Evolutionary conservation across 2,113 vertebrate species (phyloP).

Genomic region (Hippocampus zosterae): DNA sequence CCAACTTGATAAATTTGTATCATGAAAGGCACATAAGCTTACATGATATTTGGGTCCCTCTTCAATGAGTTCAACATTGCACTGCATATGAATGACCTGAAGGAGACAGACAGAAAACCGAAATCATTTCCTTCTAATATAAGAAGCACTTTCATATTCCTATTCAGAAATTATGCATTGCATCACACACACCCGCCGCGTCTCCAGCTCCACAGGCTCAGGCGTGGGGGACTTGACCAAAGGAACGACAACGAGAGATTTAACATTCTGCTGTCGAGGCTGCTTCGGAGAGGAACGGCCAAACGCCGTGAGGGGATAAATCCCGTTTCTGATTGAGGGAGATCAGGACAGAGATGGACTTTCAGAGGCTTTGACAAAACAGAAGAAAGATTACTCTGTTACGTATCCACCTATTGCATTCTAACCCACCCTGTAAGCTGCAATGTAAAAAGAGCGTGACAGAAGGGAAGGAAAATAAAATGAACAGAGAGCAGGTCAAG

Average conservation of each 20-base stretch:
- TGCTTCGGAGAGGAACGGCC: slow-evolving; percentile 87
- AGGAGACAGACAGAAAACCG: slow-evolving; percentile 4
- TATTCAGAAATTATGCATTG: neutral
- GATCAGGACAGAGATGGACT: neutral
- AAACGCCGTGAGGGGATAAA: slow-evolving; percentile 92
- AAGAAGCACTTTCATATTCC: neutral
- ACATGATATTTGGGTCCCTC: slow-evolving; percentile 93
- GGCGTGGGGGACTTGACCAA: slow-evolving; percentile 92
- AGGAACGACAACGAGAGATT: slow-evolving; percentile 84
- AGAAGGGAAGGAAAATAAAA: neutral
- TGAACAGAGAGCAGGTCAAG: neutral
- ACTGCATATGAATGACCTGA: slow-evolving; percentile 94
- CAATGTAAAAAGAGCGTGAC: neutral
- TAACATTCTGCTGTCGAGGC: slow-evolving; percentile 83
- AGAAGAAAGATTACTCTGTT: slow-evolving; percentile 4
- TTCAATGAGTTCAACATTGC: slow-evolving; percentile 89
- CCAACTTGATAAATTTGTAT: neutral
- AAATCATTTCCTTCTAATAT: neutral
- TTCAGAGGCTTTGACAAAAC: neutral
- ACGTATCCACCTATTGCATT: neutral
- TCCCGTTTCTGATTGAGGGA: slow-evolving; percentile 81
- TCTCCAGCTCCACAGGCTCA: slow-evolving; percentile 92
- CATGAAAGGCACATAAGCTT: slow-evolving; percentile 20
- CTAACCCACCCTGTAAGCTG: too few relatives aligned
- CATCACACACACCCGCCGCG: slow-evolving; percentile 78